These are phyloP conservation scores for Caiman crocodilus DNA, from an alignment of 2,797 vertebrate species.

Conservation along the genomic window DNA sequence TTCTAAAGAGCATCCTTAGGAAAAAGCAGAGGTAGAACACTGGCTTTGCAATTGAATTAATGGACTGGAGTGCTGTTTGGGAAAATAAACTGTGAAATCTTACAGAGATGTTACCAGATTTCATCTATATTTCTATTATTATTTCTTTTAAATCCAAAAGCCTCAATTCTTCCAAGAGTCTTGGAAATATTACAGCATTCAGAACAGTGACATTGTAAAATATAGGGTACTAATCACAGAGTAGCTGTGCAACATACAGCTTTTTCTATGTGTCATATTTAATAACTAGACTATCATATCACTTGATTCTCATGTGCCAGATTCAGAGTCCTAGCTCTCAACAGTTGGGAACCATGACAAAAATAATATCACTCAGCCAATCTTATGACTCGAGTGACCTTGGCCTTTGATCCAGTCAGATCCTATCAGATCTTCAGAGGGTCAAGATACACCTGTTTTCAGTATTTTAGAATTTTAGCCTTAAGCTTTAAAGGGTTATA, in stretches of 20 bases:
- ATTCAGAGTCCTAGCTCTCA: constrained; percentile 75
- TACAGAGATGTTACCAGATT: constrained; percentile 44
- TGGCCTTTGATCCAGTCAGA: constrained; percentile 80
- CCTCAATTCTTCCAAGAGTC: constrained; percentile 66
- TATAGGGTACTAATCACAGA: constrained; percentile 75
- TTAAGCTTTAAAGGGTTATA: constrained; percentile 62
- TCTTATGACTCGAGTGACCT: constrained; percentile 77
- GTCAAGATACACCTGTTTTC: constrained; percentile 78
- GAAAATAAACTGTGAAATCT: constrained; percentile 59
- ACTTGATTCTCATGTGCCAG: constrained; percentile 80
- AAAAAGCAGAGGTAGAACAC: fast-evolving
- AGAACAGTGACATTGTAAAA: constrained; percentile 70
- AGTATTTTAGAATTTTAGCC: constrained; percentile 74
- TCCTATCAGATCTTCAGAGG: constrained; percentile 78
- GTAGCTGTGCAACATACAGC: constrained; percentile 69
- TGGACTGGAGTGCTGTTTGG: constrained; percentile 41
- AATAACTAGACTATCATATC: constrained; percentile 81
- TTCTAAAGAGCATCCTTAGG: constrained; percentile 16
- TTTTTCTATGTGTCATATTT: constrained; percentile 80
- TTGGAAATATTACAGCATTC: constrained; percentile 63
- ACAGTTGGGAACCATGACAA: constrained; percentile 80
- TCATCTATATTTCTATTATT: constrained; percentile 57
- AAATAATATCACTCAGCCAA: constrained; percentile 80
- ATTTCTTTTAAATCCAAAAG: constrained; percentile 58
- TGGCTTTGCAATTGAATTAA: constrained; percentile 26